phyloP scores from a whole-genome alignment of 2,113 vertebrate species.

The Cyanistes caeruleus region DNA sequence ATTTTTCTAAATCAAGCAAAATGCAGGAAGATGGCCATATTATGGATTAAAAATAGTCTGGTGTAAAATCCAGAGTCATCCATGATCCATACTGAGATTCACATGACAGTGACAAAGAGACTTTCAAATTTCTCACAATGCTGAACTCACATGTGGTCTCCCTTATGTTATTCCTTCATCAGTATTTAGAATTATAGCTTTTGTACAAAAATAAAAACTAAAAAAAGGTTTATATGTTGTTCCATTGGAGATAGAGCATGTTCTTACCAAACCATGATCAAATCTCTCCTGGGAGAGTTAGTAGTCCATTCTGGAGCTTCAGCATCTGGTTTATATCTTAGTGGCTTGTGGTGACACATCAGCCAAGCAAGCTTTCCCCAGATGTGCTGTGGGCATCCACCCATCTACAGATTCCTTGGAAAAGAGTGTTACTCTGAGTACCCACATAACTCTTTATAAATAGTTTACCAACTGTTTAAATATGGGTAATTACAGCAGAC shows the following conservation, averaged over 20 bases:
- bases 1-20: background rate
- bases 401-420: background rate
- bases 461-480: background rate
- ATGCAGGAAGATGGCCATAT: background rate
- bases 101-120: background rate
- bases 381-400: background rate
- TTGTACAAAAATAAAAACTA: background rate
- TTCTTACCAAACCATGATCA: background rate
- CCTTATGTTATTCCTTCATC: background rate
- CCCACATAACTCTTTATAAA: background rate
- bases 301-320: background rate
- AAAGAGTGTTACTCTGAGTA: background rate
- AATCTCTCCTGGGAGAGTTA: background rate
- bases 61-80: background rate
- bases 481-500: background rate
- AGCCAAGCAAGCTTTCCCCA: background rate
- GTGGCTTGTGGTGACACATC: background rate
- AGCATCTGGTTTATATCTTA: background rate
- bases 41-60: background rate
- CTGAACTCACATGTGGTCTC: background rate
- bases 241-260: background rate
- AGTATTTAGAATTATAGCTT: background rate
- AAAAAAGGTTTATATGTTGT: background rate
- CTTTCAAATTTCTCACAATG: background rate
- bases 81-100: background rate